Percentiles rank a stretch among this genome's conserved stretches.
Evolutionary conservation across 1,140 invertebrate species (phyloP).

Genomic region (Augochlora pura): DNA sequence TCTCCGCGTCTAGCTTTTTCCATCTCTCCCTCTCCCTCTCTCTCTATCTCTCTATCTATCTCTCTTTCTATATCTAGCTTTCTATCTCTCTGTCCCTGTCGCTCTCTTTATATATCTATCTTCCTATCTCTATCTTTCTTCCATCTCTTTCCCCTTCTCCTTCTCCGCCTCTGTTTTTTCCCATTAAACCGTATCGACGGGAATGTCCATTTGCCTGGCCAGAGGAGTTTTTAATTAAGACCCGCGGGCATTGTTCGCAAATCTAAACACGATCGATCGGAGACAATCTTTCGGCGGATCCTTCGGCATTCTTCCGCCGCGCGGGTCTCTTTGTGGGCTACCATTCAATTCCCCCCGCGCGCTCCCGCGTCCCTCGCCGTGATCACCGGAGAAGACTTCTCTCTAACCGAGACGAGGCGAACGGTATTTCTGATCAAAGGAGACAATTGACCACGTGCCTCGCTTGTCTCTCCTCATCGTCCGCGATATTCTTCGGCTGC

Average conservation of each 20-base stretch:
- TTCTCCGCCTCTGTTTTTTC: background rate
- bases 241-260: background rate
- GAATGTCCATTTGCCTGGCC: background rate
- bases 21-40: too few species aligned
- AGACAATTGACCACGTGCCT: constrained; percentile 44
- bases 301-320: too few species aligned
- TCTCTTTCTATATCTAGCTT: too few species aligned
- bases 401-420: background rate
- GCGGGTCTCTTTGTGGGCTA: background rate
- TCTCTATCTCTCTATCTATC: too few species aligned
- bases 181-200: background rate
- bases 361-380: too few species aligned
- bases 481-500: background rate
- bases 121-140: too few species aligned
- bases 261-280: background rate
- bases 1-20: too few species aligned
- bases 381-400: constrained; percentile 21
- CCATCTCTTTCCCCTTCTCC: too few species aligned
- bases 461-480: constrained; percentile 23
- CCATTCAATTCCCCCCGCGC: too few species aligned
- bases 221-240: constrained; percentile 7
- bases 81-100: too few species aligned
- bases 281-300: background rate
- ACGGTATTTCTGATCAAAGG: constrained; percentile 27
- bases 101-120: background rate